A percentile compares a stretch with the other conserved stretches of the same genome.
phyloP scores from a whole-genome alignment of 1,140 invertebrate genomes.

The Dreissena polymorpha region DNA sequence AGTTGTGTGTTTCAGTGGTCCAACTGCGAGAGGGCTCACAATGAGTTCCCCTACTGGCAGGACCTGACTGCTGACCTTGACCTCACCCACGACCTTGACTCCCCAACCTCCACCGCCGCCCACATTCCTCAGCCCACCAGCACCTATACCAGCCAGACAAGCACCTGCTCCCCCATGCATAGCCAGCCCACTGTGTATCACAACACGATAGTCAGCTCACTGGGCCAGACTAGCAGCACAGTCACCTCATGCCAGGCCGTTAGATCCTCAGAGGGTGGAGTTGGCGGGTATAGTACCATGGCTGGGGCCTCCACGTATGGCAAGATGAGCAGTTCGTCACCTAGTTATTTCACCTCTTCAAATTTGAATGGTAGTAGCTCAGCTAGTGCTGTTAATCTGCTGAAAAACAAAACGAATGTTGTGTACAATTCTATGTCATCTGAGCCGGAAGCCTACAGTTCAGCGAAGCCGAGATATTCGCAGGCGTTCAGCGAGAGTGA shows the following conservation, averaged over 20 bases:
- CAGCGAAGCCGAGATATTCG: background rate
- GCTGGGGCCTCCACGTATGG: background rate
- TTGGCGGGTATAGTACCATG: background rate
- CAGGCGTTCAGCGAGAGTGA: background rate
- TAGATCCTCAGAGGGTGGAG: background rate
- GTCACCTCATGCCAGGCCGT: too few species aligned
- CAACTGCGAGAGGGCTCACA: constrained; percentile 17
- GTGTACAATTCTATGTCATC: background rate
- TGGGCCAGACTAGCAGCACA: too few species aligned
- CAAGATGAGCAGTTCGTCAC: background rate
- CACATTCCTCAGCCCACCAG: constrained; percentile 6
- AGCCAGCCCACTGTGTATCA: too few species aligned
- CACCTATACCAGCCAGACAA: background rate
- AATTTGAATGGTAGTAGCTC: background rate
- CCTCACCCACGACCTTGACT: constrained; percentile 32
- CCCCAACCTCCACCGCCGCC: constrained; percentile 27
- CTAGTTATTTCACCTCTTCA: background rate
- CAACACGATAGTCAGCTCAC: too few species aligned
- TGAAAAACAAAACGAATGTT: background rate
- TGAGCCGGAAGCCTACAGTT: background rate
- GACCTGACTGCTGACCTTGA: too few species aligned
- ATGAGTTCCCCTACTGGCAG: constrained; percentile 50
- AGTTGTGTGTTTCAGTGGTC: too few species aligned
- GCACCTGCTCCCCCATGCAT: background rate
- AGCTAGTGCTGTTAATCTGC: background rate